Percentiles rank a stretch among this genome's conserved stretches.
Conservation (phyloP, 2,797 vertebrate species). For the Notolabrus celidotus region DNA sequence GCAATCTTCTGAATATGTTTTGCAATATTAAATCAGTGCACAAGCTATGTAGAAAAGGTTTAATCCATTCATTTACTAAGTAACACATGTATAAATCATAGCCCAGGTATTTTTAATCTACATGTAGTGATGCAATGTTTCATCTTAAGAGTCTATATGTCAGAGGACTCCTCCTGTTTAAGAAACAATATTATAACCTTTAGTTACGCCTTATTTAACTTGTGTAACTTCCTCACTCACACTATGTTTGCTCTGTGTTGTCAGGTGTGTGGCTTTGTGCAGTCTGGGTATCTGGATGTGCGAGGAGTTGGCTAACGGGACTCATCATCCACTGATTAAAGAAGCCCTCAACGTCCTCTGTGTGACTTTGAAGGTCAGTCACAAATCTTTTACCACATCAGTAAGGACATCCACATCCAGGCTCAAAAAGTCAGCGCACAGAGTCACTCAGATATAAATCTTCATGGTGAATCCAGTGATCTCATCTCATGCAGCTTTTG, state of each 20-base stretch:
- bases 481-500: conserved; percentile 1
- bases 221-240: background rate
- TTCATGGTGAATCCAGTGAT: background rate
- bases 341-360: conserved; percentile 98
- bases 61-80: too few relatives aligned
- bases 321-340: conserved; percentile 95
- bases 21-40: too few relatives aligned
- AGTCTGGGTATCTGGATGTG: conserved; percentile 98
- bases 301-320: conserved; percentile 94
- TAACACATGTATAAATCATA: too few relatives aligned
- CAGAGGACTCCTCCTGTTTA: too few relatives aligned
- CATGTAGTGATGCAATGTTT: too few relatives aligned
- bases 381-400: background rate
- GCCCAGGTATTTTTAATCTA: too few relatives aligned
- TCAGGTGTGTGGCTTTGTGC: conserved; percentile 96
- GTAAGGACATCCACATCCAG: background rate
- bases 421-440: background rate
- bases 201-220: too few relatives aligned
- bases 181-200: too few relatives aligned
- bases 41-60: background rate
- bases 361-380: conserved; percentile 95
- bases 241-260: conserved; percentile 13
- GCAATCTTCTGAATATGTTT: too few relatives aligned
- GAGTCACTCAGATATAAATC: background rate
- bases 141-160: too few relatives aligned